These are phyloP conservation scores for Epinephelus lanceolatus DNA, from an alignment of 2,113 vertebrate genomes.

Conservation along the genomic window DNA sequence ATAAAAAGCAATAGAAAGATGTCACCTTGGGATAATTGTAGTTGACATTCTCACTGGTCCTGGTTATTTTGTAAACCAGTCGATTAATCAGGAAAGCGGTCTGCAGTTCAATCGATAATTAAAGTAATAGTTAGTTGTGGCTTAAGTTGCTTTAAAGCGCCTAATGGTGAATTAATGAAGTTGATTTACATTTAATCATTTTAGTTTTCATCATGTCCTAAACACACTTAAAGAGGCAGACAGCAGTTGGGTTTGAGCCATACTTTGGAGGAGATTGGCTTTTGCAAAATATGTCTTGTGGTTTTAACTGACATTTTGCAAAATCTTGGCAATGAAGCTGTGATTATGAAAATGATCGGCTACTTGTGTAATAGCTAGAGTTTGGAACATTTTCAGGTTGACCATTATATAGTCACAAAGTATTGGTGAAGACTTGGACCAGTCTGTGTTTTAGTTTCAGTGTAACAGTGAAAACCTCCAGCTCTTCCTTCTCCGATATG, in stretches of 20 bases:
- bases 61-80: background rate
- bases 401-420: conserved; percentile 11
- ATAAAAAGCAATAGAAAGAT: background rate
- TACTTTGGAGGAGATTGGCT: background rate
- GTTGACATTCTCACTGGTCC: background rate
- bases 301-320: conserved; percentile 16
- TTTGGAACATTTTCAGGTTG: conserved; percentile 15
- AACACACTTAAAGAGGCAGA: background rate
- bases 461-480: background rate
- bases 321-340: background rate
- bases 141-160: background rate
- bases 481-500: background rate
- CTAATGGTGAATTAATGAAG: background rate
- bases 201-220: background rate
- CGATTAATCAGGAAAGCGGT: background rate
- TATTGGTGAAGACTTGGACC: background rate
- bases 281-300: conserved; percentile 21
- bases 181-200: background rate
- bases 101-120: too few species aligned
- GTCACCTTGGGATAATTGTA: background rate
- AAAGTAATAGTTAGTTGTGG: background rate
- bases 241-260: background rate
- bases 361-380: background rate
- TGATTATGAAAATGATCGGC: conserved; percentile 7
- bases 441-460: conserved; percentile 5